Percentiles rank a stretch among this genome's conserved stretches.
These are phyloP conservation scores for Peromyscus californicus DNA, from an alignment of 2,113 vertebrate genomes.

Conservation along the genomic window DNA sequence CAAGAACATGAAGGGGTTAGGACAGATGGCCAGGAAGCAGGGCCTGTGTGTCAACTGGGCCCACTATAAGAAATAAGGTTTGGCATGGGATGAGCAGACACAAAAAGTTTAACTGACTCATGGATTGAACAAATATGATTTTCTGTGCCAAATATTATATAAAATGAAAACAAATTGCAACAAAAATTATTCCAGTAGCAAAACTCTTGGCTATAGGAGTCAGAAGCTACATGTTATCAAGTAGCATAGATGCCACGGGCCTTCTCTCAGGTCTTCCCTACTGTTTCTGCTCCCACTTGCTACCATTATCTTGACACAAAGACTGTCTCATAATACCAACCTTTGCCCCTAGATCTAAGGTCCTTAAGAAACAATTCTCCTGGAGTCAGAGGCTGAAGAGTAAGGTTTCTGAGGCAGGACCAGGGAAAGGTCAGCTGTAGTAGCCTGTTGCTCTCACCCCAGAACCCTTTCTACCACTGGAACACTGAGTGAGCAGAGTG, in stretches of 20 bases:
- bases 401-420: neutral
- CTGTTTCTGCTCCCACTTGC: rapidly evolving
- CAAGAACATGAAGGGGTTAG: neutral
- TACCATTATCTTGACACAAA: neutral
- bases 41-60: neutral
- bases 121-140: neutral
- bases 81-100: neutral
- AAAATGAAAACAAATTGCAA: neutral
- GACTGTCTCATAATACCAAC: neutral
- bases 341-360: neutral
- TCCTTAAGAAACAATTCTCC: neutral
- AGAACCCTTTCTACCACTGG: neutral
- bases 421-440: neutral
- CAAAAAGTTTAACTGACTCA: neutral
- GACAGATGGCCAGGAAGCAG: neutral
- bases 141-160: neutral
- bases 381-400: neutral
- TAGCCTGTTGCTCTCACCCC: rapidly evolving
- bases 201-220: neutral
- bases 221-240: neutral
- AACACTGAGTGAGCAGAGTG: neutral
- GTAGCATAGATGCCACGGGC: neutral
- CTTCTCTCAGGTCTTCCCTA: neutral
- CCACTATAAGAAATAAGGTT: neutral
- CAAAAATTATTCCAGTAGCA: neutral